These are phyloP conservation scores for Cataglyphis cursor DNA, from an alignment of 2,888 invertebrate species.

Conservation along the genomic window DNA sequence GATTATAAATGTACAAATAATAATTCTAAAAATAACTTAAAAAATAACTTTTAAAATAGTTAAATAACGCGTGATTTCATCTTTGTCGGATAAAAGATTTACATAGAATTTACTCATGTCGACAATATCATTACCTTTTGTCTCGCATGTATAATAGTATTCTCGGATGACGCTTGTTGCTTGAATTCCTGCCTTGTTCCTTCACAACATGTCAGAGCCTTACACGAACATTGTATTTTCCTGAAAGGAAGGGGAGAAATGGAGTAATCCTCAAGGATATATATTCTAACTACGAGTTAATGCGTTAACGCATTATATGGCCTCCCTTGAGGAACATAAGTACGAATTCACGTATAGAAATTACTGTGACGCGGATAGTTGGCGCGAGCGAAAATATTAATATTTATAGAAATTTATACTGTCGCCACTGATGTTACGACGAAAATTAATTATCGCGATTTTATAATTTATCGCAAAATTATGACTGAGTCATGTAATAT, in stretches of 20 bases:
- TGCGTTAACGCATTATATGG: constrained; percentile 46
- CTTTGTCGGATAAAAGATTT: neutral
- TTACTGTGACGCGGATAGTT: constrained; percentile 35
- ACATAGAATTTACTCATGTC: neutral
- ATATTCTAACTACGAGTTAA: constrained; percentile 56
- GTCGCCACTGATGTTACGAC: constrained; percentile 3
- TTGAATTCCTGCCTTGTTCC: constrained; percentile 31
- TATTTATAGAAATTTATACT: constrained; percentile 39
- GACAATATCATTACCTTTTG: constrained; percentile 13
- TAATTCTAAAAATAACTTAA: neutral
- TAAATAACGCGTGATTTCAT: neutral
- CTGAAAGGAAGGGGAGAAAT: neutral
- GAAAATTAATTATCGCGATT: constrained; percentile 26
- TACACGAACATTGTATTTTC: constrained; percentile 22
- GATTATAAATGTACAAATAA: neutral
- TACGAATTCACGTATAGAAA: constrained; percentile 43
- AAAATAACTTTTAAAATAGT: neutral
- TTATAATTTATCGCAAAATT: neutral
- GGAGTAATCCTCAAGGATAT: constrained; percentile 50
- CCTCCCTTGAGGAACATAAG: constrained; percentile 45
- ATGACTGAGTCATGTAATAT: constrained; percentile 10
- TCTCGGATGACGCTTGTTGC: constrained; percentile 4
- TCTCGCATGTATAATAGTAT: neutral
- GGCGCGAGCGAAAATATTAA: constrained; percentile 21
- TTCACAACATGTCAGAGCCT: neutral